A percentile compares a stretch with the other conserved stretches of the same genome.
phyloP scores from a whole-genome alignment of 2,888 invertebrate genomes.

The Callimorpha dominula region DNA sequence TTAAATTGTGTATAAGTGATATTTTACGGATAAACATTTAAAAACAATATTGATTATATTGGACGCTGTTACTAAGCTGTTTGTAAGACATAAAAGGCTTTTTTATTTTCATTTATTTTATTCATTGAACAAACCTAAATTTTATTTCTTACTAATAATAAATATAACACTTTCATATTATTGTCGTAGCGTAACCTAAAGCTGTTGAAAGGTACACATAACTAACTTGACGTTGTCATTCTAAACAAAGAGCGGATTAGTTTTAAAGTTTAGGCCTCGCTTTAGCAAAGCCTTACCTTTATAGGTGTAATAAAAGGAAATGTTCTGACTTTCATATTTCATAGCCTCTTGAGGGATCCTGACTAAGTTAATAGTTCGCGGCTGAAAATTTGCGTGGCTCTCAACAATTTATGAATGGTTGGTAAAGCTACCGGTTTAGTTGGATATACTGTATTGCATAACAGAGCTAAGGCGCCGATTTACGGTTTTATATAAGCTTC shows the following conservation, averaged over 20 bases:
- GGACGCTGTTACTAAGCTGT: too few relatives aligned
- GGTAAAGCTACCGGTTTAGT: not conserved
- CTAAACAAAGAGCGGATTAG: slow-evolving; percentile 42
- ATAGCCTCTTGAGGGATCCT: not conserved
- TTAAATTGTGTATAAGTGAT: too few relatives aligned
- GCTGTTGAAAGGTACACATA: slow-evolving; percentile 8
- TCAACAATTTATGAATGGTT: not conserved
- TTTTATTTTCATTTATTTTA: too few relatives aligned
- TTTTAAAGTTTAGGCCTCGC: slow-evolving; percentile 36
- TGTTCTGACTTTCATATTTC: slow-evolving; percentile 35
- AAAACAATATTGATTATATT: too few relatives aligned
- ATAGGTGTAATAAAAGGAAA: slow-evolving; percentile 34
- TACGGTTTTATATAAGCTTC: too few relatives aligned
- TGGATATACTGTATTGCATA: too few relatives aligned
- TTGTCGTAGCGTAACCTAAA: slow-evolving; percentile 31
- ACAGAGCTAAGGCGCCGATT: too few relatives aligned
- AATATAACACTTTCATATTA: not conserved
- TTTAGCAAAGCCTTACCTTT: slow-evolving; percentile 28
- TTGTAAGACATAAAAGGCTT: too few relatives aligned
- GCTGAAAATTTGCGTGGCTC: not conserved
- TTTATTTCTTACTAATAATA: too few relatives aligned
- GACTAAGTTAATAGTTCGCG: not conserved
- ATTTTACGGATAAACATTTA: too few relatives aligned
- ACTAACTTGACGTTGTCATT: slow-evolving; percentile 41
- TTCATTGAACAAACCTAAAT: too few relatives aligned